These are phyloP conservation scores for Varroa destructor DNA, from an alignment of 1,140 invertebrate genomes.

Conservation along the genomic window DNA sequence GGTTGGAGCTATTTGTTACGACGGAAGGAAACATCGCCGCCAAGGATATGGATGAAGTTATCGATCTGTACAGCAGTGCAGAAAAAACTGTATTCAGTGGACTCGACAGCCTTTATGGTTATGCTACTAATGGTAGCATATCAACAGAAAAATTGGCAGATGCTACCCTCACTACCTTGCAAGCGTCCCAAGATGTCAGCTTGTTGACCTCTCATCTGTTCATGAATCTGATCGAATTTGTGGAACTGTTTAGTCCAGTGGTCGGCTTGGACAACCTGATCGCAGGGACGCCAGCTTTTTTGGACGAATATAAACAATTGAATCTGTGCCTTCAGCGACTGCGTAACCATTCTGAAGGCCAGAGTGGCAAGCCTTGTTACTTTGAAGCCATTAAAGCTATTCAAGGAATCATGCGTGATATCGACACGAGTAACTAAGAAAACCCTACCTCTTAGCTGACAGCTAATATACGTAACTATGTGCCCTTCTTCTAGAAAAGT, in stretches of 20 bases:
- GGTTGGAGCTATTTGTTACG: not conserved
- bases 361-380: not conserved
- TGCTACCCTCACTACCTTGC: not conserved
- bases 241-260: not conserved
- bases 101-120: not conserved
- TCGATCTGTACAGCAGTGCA: not conserved
- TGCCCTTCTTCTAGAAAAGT: too few species aligned
- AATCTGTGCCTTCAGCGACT: not conserved
- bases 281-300: not conserved
- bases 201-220: conserved; percentile 14
- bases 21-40: not conserved
- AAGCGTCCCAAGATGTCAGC: not conserved
- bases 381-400: not conserved
- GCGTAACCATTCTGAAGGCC: not conserved
- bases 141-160: not conserved
- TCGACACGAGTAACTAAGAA: too few species aligned
- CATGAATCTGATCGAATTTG: conserved; percentile 10
- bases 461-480: too few species aligned
- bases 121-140: not conserved
- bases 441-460: too few species aligned
- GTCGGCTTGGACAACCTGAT: conserved; percentile 1
- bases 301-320: too few species aligned
- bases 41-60: not conserved
- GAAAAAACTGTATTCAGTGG: not conserved
- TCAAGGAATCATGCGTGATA: not conserved